phyloP scores from a whole-genome alignment of 2,113 vertebrate genomes.

The Otis tarda region DNA sequence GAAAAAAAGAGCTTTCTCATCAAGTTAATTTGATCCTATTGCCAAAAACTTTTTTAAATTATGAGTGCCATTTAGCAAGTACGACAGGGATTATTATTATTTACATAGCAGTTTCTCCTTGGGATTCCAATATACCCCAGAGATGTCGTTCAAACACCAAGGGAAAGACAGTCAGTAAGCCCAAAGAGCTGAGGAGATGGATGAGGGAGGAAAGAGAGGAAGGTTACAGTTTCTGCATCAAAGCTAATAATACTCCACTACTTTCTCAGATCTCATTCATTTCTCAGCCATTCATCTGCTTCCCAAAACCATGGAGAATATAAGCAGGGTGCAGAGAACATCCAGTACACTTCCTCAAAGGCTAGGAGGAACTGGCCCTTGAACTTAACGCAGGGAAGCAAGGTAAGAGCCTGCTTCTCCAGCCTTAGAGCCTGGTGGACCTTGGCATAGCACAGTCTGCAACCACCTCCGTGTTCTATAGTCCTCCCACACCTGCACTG shows the following conservation, averaged over 20 bases:
- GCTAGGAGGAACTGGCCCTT: background rate
- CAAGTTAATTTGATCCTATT: slow-evolving; percentile 57
- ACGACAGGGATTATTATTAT: slow-evolving; percentile 38
- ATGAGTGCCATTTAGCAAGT: slow-evolving; percentile 28
- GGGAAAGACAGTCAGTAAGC: background rate
- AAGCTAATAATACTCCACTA: background rate
- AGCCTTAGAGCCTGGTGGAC: background rate
- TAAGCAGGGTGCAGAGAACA: background rate
- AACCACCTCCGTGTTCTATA: background rate
- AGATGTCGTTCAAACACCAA: background rate
- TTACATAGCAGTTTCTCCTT: slow-evolving; percentile 8
- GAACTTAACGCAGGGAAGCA: background rate
- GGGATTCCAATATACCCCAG: background rate
- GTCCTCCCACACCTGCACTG: background rate
- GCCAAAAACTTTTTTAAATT: slow-evolving; percentile 30
- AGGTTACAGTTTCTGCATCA: background rate
- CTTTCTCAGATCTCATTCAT: background rate
- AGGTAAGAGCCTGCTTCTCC: background rate
- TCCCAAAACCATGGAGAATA: background rate
- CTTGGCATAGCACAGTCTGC: background rate
- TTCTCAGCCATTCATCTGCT: background rate
- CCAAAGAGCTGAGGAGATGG: background rate
- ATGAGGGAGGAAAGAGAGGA: background rate
- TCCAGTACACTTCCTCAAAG: background rate
- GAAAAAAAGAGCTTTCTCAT: slow-evolving; percentile 57